Percentiles rank a stretch among this genome's conserved stretches.
These are phyloP conservation scores for Drosophila niveifrons DNA, from an alignment of 2,888 invertebrate genomes.

Conservation along the genomic window DNA sequence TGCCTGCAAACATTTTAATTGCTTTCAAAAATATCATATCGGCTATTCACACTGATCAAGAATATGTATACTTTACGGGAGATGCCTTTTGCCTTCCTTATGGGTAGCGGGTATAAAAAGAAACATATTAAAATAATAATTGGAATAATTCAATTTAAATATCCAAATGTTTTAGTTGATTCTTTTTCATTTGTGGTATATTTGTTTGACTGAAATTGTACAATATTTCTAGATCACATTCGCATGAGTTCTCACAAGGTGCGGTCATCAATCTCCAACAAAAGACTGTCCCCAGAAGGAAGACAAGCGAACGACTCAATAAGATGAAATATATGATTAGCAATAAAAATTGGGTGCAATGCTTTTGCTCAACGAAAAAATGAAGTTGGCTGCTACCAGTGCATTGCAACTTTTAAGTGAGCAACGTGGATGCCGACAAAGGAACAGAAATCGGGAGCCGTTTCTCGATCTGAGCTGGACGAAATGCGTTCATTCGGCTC, in stretches of 20 bases:
- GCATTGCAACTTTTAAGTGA: slow-evolving; percentile 51
- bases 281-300: slow-evolving; percentile 23
- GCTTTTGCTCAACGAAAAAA: slow-evolving; percentile 74
- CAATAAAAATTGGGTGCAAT: slow-evolving; percentile 84
- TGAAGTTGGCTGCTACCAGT: slow-evolving; percentile 35
- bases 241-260: slow-evolving; percentile 20
- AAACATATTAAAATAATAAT: no score
- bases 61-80: no score
- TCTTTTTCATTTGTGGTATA: no score
- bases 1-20: no score
- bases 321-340: slow-evolving; percentile 84
- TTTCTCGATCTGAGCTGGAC: slow-evolving; percentile 28
- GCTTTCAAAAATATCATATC: no score
- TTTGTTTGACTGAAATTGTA: no score
- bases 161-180: no score
- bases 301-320: slow-evolving; percentile 82
- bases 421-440: slow-evolving; percentile 70
- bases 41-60: no score
- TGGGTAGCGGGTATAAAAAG: no score
- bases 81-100: no score
- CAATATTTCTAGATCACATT: slow-evolving; percentile 13
- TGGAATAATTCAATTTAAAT: no score
- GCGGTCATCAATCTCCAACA: slow-evolving; percentile 35
- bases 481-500: slow-evolving; percentile 23
- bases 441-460: slow-evolving; percentile 72